Conservation (phyloP, 2,113 vertebrate genomes). For the Balaenoptera acutorostrata region DNA sequence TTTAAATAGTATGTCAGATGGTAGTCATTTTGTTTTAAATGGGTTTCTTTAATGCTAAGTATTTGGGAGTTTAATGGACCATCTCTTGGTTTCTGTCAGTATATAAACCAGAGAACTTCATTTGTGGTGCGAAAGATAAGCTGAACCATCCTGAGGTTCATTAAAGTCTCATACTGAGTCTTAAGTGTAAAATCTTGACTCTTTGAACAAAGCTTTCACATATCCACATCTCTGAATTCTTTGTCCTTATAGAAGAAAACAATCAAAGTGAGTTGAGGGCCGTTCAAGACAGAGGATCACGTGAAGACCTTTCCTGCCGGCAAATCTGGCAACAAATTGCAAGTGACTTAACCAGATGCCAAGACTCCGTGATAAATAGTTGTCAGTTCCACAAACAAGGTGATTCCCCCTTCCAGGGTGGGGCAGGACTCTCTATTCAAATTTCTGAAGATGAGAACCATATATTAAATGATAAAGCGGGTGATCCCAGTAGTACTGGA, state of each 20-base stretch:
- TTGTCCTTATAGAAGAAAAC: conserved; percentile 5
- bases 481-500: not conserved
- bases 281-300: not conserved
- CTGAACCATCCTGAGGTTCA: not conserved
- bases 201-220: not conserved
- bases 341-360: conserved; percentile 15
- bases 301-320: conserved; percentile 39
- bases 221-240: conserved; percentile 12
- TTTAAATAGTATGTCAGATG: not conserved
- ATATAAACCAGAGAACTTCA: not conserved
- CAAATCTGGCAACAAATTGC: conserved; percentile 55
- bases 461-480: not conserved
- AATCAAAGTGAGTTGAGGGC: not conserved
- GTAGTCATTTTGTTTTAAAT: not conserved
- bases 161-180: not conserved
- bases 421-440: not conserved
- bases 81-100: not conserved
- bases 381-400: not conserved
- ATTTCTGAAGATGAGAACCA: conserved; percentile 2
- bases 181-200: not conserved
- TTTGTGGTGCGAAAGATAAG: not conserved
- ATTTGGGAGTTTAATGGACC: not conserved
- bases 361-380: not conserved
- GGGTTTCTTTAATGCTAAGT: not conserved
- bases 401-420: not conserved